Conservation (phyloP, 1,140 invertebrate genomes). For the Nasonia vitripennis region DNA sequence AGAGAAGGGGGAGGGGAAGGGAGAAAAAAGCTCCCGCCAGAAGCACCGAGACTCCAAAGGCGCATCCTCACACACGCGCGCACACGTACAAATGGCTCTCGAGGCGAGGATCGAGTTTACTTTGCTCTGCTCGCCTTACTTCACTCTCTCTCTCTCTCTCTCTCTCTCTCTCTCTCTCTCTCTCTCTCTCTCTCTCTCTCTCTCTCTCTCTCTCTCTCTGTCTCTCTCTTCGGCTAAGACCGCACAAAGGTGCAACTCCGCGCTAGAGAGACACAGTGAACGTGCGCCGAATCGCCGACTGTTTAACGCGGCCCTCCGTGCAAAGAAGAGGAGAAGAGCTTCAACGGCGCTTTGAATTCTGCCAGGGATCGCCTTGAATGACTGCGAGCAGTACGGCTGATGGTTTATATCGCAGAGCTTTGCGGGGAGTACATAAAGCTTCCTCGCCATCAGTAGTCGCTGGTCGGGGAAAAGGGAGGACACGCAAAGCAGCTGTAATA, state of each 20-base stretch:
- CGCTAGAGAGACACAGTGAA: neutral
- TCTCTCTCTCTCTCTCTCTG: no score
- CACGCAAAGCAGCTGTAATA: neutral
- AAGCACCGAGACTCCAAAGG: neutral
- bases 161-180: no score
- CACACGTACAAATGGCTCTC: neutral
- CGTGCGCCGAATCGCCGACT: constrained; percentile 31
- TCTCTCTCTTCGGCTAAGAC: neutral
- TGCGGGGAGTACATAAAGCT: no score
- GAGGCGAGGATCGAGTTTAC: constrained; percentile 29
- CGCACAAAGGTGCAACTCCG: constrained; percentile 15
- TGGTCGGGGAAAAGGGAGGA: neutral
- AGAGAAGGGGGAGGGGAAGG: neutral
- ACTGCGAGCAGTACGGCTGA: neutral
- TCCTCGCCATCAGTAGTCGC: no score
- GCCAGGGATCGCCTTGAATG: neutral
- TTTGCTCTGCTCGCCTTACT: constrained; percentile 4
- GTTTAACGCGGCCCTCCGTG: constrained; percentile 19
- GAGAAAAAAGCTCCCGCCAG: neutral
- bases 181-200: no score
- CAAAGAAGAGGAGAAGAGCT: neutral
- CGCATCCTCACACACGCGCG: neutral
- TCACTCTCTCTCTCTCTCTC: no score
- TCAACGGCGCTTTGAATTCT: constrained; percentile 24
- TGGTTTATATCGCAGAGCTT: no score